Evolutionary conservation across 2,888 invertebrate genomes (phyloP).

Genomic region (Synergus gifuensis): DNA sequence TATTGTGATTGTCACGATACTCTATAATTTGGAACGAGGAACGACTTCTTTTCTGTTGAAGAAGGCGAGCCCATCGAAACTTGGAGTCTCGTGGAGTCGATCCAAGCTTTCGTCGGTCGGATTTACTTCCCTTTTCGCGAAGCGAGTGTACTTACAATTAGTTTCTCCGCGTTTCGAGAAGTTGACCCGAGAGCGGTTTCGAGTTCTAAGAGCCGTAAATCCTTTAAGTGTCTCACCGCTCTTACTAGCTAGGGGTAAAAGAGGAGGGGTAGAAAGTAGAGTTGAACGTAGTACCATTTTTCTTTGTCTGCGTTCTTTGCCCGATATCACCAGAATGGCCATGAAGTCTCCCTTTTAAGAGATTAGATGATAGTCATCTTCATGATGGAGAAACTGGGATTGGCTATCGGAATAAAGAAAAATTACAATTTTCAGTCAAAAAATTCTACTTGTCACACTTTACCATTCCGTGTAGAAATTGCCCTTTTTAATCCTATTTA

Average conservation of each 20-base stretch:
- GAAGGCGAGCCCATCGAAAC: constrained; percentile 43
- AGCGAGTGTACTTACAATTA: constrained; percentile 55
- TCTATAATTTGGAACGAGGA: background rate
- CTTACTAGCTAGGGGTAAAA: constrained; percentile 54
- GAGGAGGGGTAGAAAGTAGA: constrained; percentile 54
- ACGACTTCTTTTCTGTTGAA: constrained; percentile 1
- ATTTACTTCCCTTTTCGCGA: constrained; percentile 27
- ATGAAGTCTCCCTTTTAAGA: constrained; percentile 51
- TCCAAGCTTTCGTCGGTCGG: constrained; percentile 17
- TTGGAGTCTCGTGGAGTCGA: constrained; percentile 47
- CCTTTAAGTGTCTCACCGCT: constrained; percentile 72
- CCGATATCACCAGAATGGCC: constrained; percentile 51
- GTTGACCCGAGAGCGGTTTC: constrained; percentile 55
- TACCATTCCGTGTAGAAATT: background rate
- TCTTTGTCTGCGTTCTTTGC: constrained; percentile 51
- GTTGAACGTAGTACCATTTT: constrained; percentile 55
- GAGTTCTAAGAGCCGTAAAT: constrained; percentile 74
- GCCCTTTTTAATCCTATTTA: too few relatives aligned
- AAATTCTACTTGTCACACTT: background rate
- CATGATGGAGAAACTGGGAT: constrained; percentile 52
- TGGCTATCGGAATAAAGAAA: background rate
- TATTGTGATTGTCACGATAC: background rate
- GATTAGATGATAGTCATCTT: constrained; percentile 60
- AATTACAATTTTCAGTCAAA: background rate
- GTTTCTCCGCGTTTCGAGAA: constrained; percentile 45